Conservation (phyloP, 2,888 invertebrate genomes). For the Synergus gifuensis region DNA sequence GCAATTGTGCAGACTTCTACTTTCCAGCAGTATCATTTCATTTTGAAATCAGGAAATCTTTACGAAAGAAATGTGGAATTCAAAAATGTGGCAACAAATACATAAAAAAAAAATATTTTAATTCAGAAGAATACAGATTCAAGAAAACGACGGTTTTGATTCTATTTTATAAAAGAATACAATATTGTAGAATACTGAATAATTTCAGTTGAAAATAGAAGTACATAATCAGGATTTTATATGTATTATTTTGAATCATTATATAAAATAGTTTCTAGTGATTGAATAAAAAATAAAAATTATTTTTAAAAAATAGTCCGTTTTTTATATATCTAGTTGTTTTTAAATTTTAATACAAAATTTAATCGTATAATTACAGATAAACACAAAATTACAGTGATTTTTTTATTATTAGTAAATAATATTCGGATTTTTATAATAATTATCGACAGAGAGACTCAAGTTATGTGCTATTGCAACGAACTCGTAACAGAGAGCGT, state of each 20-base stretch:
- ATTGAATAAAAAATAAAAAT: background rate
- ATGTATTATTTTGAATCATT: background rate
- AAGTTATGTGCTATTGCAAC: too few relatives aligned
- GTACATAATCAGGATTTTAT: background rate
- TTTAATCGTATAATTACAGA: too few relatives aligned
- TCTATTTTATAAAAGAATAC: background rate
- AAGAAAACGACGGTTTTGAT: background rate
- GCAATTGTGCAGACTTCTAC: constrained; percentile 55
- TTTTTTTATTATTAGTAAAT: too few relatives aligned
- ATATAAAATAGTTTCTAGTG: background rate
- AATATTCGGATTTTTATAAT: too few relatives aligned
- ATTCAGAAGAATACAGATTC: background rate
- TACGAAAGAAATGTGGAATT: constrained; percentile 48
- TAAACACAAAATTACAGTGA: too few relatives aligned
- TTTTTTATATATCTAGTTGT: background rate
- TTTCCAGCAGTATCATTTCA: constrained; percentile 48
- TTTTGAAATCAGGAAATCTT: constrained; percentile 42
- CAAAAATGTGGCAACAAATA: constrained; percentile 54
- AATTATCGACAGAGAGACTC: too few relatives aligned
- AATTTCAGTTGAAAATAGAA: background rate
- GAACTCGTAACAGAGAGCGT: too few relatives aligned
- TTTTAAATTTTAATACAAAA: too few relatives aligned
- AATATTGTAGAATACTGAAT: background rate
- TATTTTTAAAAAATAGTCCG: background rate
- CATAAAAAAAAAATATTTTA: constrained; percentile 23